Evolutionary conservation across 2,888 invertebrate genomes (phyloP).

Genomic region (Scrobipalpa costella): DNA sequence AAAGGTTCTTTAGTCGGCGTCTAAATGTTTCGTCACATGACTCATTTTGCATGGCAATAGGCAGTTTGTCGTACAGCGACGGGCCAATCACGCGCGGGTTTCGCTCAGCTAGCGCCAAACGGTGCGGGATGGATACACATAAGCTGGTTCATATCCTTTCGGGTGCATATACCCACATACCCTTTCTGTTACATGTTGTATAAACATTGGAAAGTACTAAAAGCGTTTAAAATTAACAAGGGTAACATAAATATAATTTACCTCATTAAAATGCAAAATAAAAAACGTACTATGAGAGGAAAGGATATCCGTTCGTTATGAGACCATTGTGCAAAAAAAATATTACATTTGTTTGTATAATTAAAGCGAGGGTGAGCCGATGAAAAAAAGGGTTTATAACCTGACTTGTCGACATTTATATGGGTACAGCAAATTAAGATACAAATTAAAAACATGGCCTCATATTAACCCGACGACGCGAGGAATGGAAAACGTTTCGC

Average conservation of each 20-base stretch:
- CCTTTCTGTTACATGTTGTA: too few relatives aligned
- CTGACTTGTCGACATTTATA: slow-evolving; percentile 38
- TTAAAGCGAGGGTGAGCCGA: slow-evolving; percentile 49
- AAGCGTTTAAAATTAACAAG: too few relatives aligned
- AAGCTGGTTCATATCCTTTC: too few relatives aligned
- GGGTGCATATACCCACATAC: too few relatives aligned
- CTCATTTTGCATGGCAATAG: too few relatives aligned
- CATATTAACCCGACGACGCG: background rate
- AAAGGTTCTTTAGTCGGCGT: too few relatives aligned
- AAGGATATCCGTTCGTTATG: slow-evolving; percentile 4
- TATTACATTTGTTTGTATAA: slow-evolving; percentile 50
- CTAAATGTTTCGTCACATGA: too few relatives aligned
- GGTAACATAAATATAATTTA: background rate
- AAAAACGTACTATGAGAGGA: background rate
- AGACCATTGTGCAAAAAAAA: slow-evolving; percentile 30
- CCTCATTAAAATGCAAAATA: background rate
- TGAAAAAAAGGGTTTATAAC: slow-evolving; percentile 50
- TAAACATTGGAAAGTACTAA: too few relatives aligned
- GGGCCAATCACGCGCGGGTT: too few relatives aligned
- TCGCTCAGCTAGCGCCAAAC: too few relatives aligned
- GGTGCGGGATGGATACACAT: too few relatives aligned
- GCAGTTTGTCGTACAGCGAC: too few relatives aligned
- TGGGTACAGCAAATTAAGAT: slow-evolving; percentile 44
- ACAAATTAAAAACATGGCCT: slow-evolving; percentile 41
- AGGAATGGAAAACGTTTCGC: background rate